Base-by-base conservation (phyloP, 2,113 vertebrate species). In the Tachysurus fulvidraco region DNA sequence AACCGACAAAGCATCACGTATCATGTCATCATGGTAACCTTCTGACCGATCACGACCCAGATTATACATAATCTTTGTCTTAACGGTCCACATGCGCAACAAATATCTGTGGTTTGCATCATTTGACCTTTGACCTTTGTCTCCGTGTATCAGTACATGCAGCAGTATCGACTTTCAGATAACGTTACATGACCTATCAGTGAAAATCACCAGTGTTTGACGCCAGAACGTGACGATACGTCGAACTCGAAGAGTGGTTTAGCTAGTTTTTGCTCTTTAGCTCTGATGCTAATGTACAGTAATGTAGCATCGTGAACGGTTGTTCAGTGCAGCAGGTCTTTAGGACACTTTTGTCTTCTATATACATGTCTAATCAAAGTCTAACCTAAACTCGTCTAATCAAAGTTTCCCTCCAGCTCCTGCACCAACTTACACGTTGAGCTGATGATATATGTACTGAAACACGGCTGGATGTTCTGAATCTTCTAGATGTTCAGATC, bases 51-150 rank as follows among this genome's bases (percentile, higher is more conserved):
- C 19, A 21, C 7, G 21, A 44, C 11, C 17, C 69, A 73, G 36
- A 73, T 21, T 62, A 7, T 1, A 60, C 4, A 64, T n/a, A 10
- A 64, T 16, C 8, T 12, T 28, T 65, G 64, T 28, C 28, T 12
- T 14, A 65, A 11, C 25, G 16, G 44, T n/a, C n/a, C n/a, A n/a
- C n/a, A n/a, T n/a, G n/a, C n/a, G 5, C 25, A 46, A 77, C 74
- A 28, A n/a, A 77, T 11, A n/a, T 14, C 36, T 28, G 4, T 77
- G 14, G 12, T 54, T 77, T 16, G 25, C 50, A 28, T 12, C n/a
- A 25, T 79, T 74, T 79, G 52, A 57, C 76, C 76, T 79, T 36
- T 57, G 76, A 79, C 46, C 81, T 52, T 67, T 55, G 79, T 60
- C 30, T 81, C 17, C 36, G 3, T 62, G 81, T 16, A 30, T 11